Evolutionary conservation across 1,140 invertebrate genomes (phyloP), one percentile per base, ranked within the genome.

Genomic region (Ceratina calcarata): DNA sequence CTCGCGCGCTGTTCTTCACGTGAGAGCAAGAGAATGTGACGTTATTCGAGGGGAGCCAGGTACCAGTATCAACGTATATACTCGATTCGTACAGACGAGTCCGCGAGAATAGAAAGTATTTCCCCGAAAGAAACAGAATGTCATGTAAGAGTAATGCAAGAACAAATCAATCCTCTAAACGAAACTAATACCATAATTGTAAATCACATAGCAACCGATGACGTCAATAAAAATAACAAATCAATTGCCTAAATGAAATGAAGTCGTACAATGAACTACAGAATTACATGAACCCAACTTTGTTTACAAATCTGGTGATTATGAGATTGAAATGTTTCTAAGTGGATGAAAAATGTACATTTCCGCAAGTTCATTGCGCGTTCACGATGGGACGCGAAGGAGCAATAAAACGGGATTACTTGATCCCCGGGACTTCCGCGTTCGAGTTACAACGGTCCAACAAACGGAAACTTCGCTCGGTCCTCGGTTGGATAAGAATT

Each of bases 1-100:
- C 27, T 32, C 27, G 27, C 64, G n/a, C 71, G 61, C 55, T 82
- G 66, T 84, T 80, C 87, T 82, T 83, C 81, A 78, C 77, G 65
- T 24, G 66, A 68, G 58, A 81, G 51, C 65, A 71, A 62, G 61
- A 66, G 69, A 65, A 74, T 79, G 70, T 66, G 68, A 78, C 76
- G 76, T 78, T 78, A 78, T 78, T 70, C 76, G 68, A 22, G 4
- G 16, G 2, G 49, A 64, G 32, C 45, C 53, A 32, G 27, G 45
- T 64, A 22, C 16, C 58, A 49, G 67, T 78, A 78, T 78, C 70
- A 51, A 27, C 76, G 49, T 61, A 18, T 64, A 32, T 64, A 64
- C 68, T 78, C 45, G 68, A 78, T 78, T 78, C 61, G 27, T 20
- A 24, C 57, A 66, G 60, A 71, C 27, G 27, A 72, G 27, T 53